Evolutionary conservation across 64 coral and sea anemone species (phyloP), one percentile per base, ranked within the genome.

Genomic region (Stichodactyla mertensii): DNA sequence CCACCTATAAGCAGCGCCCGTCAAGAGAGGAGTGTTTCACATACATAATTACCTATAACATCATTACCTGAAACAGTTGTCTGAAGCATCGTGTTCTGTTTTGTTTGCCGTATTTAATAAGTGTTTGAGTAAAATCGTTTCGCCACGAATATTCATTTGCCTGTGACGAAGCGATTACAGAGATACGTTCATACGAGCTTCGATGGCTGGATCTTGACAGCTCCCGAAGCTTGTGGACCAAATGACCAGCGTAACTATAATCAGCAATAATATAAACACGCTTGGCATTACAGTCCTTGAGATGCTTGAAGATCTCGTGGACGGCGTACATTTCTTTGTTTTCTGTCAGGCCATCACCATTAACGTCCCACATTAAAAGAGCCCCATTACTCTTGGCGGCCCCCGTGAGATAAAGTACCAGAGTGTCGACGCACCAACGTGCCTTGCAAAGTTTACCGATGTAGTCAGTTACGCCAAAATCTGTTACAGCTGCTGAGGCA

Each of bases 201-300:
- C 88, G 88, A 58, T 87, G 57, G 0, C 77, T 24, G 27, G 18
- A 14, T 27, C 82, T 81, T 88, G 51, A 82, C 4, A 20, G 64
- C 22, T 86, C 54, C n/a, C 82, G 57, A 36, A 95, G 80, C 59
- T 86, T 95, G 23, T 91, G 82, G 7, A 93, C 52, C 61, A 99
- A 87, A 52, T 87, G 88, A 10, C 97, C 97, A n/a, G 97, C 95
- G 20, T 95, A 99, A 61, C 97, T 99, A 61, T 99, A 92, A 85
- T 99, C 97, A 12, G 97, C 92, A 54, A 99, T 71, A 55, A 99
- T 54, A 53, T 89, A 90, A 61, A 99, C 85, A 9, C 86, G 88
- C 20, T 88, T 95, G 7, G 97, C 93, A 16, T 80, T 77, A 79
- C 97, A 99, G 67, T 91, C 80, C 52, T 64, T 91, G 16, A 99